Evolutionary conservation across 2,888 invertebrate genomes (phyloP).

Genomic region (Dryomyza anilis): DNA sequence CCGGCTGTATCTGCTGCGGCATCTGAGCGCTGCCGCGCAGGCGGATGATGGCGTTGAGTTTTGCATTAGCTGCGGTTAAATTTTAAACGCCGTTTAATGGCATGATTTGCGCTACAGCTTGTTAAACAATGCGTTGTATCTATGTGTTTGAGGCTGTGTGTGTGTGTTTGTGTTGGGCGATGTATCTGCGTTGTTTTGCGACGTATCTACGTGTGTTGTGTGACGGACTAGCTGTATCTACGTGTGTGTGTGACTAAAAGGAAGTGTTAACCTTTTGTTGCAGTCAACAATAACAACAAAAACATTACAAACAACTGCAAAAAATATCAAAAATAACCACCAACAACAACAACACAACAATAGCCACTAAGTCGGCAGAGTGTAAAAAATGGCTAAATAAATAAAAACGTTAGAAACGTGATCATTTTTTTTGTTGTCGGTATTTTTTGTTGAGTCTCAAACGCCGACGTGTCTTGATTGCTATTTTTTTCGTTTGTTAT

Average conservation of each 20-base stretch:
- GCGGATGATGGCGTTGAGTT: not conserved
- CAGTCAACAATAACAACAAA: constrained; percentile 18
- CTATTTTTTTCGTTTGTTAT: constrained; percentile 2
- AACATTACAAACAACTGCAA: constrained; percentile 1
- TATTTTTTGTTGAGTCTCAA: not conserved
- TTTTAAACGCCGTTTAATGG: not conserved
- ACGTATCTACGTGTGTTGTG: too few species aligned
- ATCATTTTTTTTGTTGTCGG: constrained; percentile 18
- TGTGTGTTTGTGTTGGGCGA: not conserved
- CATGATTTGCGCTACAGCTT: not conserved
- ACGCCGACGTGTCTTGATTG: not conserved
- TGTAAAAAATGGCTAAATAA: constrained; percentile 22
- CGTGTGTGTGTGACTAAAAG: constrained; percentile 28
- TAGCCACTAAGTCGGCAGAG: too few species aligned
- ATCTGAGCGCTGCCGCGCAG: not conserved
- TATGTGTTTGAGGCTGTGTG: not conserved
- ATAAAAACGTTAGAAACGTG: constrained; percentile 42
- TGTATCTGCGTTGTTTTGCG: not conserved
- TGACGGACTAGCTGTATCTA: too few species aligned
- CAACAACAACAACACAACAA: too few species aligned
- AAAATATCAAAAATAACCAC: not conserved
- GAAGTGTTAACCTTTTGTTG: constrained; percentile 42
- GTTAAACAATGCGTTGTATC: not conserved
- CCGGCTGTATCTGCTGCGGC: not conserved
- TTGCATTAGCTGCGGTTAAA: not conserved